These are phyloP conservation scores for Mystacornis crossleyi DNA, from an alignment of 2,113 vertebrate genomes.

Conservation along the genomic window DNA sequence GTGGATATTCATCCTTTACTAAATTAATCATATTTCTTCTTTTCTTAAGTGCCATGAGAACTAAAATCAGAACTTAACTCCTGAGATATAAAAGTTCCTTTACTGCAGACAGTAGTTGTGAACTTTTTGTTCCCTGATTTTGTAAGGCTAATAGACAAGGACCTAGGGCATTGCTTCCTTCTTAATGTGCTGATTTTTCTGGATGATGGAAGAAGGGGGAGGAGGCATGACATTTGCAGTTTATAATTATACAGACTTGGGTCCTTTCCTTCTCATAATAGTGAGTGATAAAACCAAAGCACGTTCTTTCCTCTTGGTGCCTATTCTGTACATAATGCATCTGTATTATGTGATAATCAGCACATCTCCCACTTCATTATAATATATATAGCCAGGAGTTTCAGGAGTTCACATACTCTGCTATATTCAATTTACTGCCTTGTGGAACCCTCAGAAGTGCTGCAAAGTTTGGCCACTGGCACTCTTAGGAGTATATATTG, in stretches of 20 bases:
- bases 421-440: slow-evolving; percentile 60
- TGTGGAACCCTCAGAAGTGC: slow-evolving; percentile 33
- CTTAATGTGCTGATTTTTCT: slow-evolving; percentile 31
- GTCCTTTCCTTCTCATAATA: slow-evolving; percentile 50
- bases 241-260: slow-evolving; percentile 53
- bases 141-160: slow-evolving; percentile 15
- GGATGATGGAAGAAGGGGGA: background rate
- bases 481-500: slow-evolving; percentile 28
- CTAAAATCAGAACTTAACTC: background rate
- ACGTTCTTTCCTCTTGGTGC: slow-evolving; percentile 44
- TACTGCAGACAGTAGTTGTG: background rate
- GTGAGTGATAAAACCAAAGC: slow-evolving; percentile 54
- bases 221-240: slow-evolving; percentile 44
- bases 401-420: slow-evolving; percentile 8
- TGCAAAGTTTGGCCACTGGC: slow-evolving; percentile 40
- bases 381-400: background rate
- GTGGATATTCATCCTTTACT: background rate
- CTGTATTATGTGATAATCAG: slow-evolving; percentile 73
- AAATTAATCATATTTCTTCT: background rate
- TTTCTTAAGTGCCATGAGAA: background rate
- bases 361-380: slow-evolving; percentile 51
- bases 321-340: slow-evolving; percentile 52
- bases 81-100: background rate
- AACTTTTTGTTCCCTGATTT: background rate
- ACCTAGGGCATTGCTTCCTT: background rate